Conservation (phyloP, 2,888 invertebrate genomes). For the Electrophaes corylata region DNA sequence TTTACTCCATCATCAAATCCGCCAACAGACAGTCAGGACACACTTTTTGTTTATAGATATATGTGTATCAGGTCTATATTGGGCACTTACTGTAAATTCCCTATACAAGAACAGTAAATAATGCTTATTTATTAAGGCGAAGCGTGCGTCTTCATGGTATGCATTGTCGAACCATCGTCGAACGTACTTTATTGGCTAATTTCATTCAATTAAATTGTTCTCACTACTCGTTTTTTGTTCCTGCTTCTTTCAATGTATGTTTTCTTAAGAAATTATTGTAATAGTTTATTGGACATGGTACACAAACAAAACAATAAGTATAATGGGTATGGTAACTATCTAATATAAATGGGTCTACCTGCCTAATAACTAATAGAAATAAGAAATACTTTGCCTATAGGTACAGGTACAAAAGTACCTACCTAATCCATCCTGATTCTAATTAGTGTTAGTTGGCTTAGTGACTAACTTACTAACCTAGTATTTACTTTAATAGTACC, state of each 20-base stretch:
- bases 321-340: neutral
- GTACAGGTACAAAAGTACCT: too few species aligned
- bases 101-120: constrained; percentile 70
- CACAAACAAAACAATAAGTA: neutral
- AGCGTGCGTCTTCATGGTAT: constrained; percentile 59
- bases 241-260: constrained; percentile 49
- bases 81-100: constrained; percentile 75
- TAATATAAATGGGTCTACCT: neutral
- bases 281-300: constrained; percentile 65
- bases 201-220: constrained; percentile 83
- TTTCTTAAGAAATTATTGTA: constrained; percentile 76
- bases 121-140: constrained; percentile 68
- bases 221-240: constrained; percentile 41
- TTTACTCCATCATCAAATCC: neutral
- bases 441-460: too few species aligned
- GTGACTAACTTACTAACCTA: too few species aligned
- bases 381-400: too few species aligned
- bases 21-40: constrained; percentile 4
- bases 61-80: constrained; percentile 47
- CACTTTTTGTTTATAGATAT: neutral
- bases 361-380: too few species aligned
- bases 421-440: too few species aligned
- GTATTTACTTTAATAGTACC: too few species aligned
- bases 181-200: constrained; percentile 80
- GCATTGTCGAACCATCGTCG: constrained; percentile 78